These are phyloP conservation scores for Drosophila oshimai DNA, from an alignment of 1,140 invertebrate genomes.

Conservation along the genomic window DNA sequence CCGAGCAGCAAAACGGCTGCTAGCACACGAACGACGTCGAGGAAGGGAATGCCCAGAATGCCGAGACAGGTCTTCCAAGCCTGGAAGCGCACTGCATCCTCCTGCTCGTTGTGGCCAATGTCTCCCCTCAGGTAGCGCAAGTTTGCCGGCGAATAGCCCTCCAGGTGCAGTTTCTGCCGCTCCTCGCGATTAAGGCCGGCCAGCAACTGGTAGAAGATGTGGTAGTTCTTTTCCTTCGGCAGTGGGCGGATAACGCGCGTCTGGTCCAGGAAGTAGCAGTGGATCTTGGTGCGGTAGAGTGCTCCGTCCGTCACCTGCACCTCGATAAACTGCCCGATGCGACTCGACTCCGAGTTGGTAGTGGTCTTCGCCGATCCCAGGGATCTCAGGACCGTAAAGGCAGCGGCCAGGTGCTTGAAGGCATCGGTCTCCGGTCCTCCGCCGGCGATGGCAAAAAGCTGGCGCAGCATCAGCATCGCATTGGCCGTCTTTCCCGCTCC, in stretches of 20 bases:
- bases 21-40: conserved; percentile 95
- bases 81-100: conserved; percentile 90
- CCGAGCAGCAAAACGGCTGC: conserved; percentile 95
- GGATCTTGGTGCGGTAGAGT: conserved; percentile 96
- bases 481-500: conserved; percentile 98
- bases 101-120: conserved; percentile 88
- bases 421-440: conserved; percentile 97
- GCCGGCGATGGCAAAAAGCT: conserved; percentile 96
- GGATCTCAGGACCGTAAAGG: conserved; percentile 95
- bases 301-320: conserved; percentile 98
- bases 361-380: conserved; percentile 95
- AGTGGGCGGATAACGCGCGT: conserved; percentile 94
- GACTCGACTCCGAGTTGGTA: conserved; percentile 95
- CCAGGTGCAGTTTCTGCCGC: conserved; percentile 91
- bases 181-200: conserved; percentile 94
- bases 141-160: conserved; percentile 91
- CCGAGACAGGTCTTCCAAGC: conserved; percentile 95
- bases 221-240: conserved; percentile 96
- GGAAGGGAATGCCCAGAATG: conserved; percentile 95
- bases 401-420: conserved; percentile 97
- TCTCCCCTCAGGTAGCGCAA: conserved; percentile 91
- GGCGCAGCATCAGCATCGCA: conserved; percentile 94
- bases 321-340: conserved; percentile 98
- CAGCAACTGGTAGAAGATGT: conserved; percentile 98
- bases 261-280: conserved; percentile 96